Base-by-base conservation (phyloP, 2,797 vertebrate genomes). In the Anas bernieri region DNA sequence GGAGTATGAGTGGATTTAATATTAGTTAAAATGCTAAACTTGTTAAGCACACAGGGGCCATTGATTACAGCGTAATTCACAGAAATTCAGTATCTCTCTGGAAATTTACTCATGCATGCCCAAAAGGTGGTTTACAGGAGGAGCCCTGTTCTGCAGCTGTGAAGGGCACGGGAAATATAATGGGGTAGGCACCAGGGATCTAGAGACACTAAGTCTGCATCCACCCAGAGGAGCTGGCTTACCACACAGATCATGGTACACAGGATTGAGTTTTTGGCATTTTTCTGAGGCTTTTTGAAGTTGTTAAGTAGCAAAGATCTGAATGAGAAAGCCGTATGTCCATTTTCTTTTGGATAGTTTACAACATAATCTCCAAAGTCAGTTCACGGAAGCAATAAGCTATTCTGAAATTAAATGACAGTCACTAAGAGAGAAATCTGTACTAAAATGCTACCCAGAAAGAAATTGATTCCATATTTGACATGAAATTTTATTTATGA, bases 401-500 rank as follows among this genome's bases (percentile, higher is more conserved):
- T 56, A 9, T 20, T 88, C 63, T 41, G 79, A 93, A 96, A 94
- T 91, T 46, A 92, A 66, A 63, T 77, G 31, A 69, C 20, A 87
- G 82, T 39, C 76, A 17, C 35, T 56, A 43, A 78, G 75, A 89
- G 45, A 83, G 54, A 94, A 80, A 85, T 66, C 69, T 39, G 23
- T 43, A 75, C 58, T 80, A 63, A 93, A 88, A 52, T 50, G 56
- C 25, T 62, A 66, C 35, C 39, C 81, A 86, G 72, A 63, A 83
- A 95, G 31, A 81, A 83, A 95, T 17, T 66, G 79, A 87, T 93
- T 85, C 46, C 7, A 28, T 11, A 66, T 92, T 92, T 63, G 63
- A 85, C 95, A 87, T 66, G 79, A 90, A 96, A 93, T 89, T 81
- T 85, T 30, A 81, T 63, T 69, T 93, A 59, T 41, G 63, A 83